Base-by-base conservation (phyloP, 2,888 invertebrate genomes). In the Drosophila eohydei region DNA sequence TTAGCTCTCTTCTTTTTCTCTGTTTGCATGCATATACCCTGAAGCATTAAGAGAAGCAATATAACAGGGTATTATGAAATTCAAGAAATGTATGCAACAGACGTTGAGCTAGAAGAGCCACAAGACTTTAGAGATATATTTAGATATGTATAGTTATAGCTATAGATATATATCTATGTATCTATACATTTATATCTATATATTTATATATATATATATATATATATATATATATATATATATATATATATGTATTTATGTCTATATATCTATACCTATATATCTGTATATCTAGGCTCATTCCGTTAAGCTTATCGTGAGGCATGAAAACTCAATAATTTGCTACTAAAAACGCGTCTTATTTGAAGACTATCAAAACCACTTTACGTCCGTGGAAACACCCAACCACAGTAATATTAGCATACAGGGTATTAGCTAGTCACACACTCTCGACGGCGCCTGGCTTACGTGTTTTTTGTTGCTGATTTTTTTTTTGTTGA, bases 401-500 rank as follows among this genome's bases (percentile, higher is more conserved):
- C 21, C 2, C 6, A 6, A 7, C 8, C 16, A 4, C 8, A 46
- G 3, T 14, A 46, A 7, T 14, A 14, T 46, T 14, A n/a, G 8
- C n/a, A 4, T 16, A 41, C 32, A 60, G 59, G 32, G 52, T 41
- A 60, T 52, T 3, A 21, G n/a, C n/a, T 26, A n/a, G 32, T 52
- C 26, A 14, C 0, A 3, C 21, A 40, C 28, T 14, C 12, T 9
- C 11, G 2, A 14, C 0, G 5, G 2, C 7, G 11, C 11, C 30
- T 28, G 11, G 11, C 26, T n/a, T 11, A 0, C 28, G 12, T 43
- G 30, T 14, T 38, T n/a, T 30, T 54, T 44, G 50, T 16, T 64
- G 36, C 11, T 7, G 32, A 11, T 38, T 12, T 26, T 43, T 43
- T 43, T 78, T 56, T 55, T 34, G 16, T 48, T 16, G 11, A 64